These are phyloP conservation scores for Hoplias malabaricus DNA, from an alignment of 2,113 vertebrate species.

Conservation along the genomic window DNA sequence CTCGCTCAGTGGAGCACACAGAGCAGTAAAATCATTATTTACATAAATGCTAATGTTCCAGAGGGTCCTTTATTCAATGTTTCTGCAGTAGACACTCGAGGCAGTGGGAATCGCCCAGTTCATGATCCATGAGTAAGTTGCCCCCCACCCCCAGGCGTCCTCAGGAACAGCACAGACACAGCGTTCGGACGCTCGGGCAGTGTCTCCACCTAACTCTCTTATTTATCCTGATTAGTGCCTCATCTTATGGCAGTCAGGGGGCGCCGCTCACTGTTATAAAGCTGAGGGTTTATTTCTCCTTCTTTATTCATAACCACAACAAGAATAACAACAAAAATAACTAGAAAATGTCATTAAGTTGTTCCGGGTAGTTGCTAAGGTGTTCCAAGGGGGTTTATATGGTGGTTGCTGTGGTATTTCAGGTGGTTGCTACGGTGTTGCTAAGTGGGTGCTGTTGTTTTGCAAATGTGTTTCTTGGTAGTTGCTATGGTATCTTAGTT, in stretches of 20 bases:
- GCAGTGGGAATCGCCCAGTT: slow-evolving; percentile 15
- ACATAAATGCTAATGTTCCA: neutral
- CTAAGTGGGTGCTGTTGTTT: too few relatives aligned
- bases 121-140: slow-evolving; percentile 5
- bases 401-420: too few relatives aligned
- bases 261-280: too few relatives aligned
- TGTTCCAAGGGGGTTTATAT: too few relatives aligned
- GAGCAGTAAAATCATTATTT: neutral
- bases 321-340: too few relatives aligned
- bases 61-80: neutral
- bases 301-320: slow-evolving; percentile 13
- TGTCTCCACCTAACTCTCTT: slow-evolving; percentile 11
- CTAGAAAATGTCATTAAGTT: neutral
- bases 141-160: neutral
- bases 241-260: too few relatives aligned
- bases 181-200: slow-evolving; percentile 2
- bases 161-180: neutral
- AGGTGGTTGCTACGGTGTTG: too few relatives aligned
- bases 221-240: slow-evolving; percentile 30
- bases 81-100: neutral
- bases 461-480: too few relatives aligned
- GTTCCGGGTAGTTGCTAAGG: neutral
- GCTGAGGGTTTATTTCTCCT: too few relatives aligned
- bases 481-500: too few relatives aligned
- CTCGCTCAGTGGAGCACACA: neutral